These are phyloP conservation scores for Liparis tanakae DNA, from an alignment of 2,797 vertebrate species.

Conservation along the genomic window DNA sequence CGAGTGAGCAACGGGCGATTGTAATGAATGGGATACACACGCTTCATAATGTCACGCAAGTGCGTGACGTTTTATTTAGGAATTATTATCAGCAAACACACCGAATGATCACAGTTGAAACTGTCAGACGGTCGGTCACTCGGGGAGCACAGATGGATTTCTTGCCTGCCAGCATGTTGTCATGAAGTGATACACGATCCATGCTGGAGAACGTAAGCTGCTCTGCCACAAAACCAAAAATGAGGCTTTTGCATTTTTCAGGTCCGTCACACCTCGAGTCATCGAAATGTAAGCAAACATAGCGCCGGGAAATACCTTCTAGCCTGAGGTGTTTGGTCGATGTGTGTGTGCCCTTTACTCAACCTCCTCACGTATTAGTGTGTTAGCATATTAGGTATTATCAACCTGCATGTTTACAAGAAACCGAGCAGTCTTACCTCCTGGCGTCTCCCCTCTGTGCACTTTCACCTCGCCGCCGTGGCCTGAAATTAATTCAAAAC, in stretches of 20 bases:
- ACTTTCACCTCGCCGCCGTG: background rate
- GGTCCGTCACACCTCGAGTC: background rate
- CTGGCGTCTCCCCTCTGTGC: conserved; percentile 2
- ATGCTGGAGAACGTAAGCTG: conserved; percentile 10
- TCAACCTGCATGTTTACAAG: background rate
- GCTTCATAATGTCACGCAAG: conserved; percentile 21
- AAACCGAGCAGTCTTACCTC: background rate
- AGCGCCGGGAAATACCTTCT: background rate
- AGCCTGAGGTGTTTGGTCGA: background rate
- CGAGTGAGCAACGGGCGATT: conserved; percentile 63
- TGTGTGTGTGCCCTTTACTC: conserved; percentile 17
- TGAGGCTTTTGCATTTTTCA: background rate
- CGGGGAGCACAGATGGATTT: conserved; percentile 48
- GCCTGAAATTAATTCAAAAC: conserved; percentile 10
- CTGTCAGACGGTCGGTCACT: conserved; percentile 45
- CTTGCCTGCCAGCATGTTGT: conserved; percentile 21
- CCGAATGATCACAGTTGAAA: conserved; percentile 51
- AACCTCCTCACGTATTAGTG: background rate
- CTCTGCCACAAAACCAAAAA: background rate
- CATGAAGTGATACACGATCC: background rate
- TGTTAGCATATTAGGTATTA: background rate
- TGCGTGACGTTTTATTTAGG: conserved; percentile 54
- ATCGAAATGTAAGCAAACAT: conserved; percentile 20
- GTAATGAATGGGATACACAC: conserved; percentile 50
- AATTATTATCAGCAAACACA: conserved; percentile 56